Conservation (phyloP, 1,140 invertebrate genomes). For the Danaus plexippus region DNA sequence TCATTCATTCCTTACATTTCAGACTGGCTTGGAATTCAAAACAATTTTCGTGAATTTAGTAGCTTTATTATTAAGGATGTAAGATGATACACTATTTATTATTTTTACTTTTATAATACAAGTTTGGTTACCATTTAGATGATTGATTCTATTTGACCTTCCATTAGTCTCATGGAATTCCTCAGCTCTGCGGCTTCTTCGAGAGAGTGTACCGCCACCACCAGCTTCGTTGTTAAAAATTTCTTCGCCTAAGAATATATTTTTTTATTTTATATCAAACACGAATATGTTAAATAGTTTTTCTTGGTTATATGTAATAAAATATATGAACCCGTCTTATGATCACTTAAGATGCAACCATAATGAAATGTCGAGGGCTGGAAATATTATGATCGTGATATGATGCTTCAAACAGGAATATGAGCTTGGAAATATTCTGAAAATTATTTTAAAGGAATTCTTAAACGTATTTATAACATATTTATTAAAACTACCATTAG, state of each 20-base stretch:
- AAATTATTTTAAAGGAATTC: conserved; percentile 7
- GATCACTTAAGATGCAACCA: conserved; percentile 13
- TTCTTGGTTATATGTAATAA: neutral
- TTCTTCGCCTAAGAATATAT: conserved; percentile 46
- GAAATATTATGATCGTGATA: conserved; percentile 18
- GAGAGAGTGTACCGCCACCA: conserved; percentile 51
- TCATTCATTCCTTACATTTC: conserved; percentile 49
- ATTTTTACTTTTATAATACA: neutral
- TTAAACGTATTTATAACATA: too few relatives aligned
- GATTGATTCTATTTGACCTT: conserved; percentile 40
- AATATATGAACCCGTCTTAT: neutral
- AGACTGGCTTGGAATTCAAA: conserved; percentile 14
- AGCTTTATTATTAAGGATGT: too few relatives aligned
- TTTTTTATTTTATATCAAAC: neutral
- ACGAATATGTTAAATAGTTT: neutral
- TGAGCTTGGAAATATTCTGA: conserved; percentile 16
- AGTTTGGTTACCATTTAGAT: conserved; percentile 42
- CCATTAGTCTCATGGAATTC: conserved; percentile 50
- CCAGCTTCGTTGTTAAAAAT: conserved; percentile 38
- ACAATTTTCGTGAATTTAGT: neutral
- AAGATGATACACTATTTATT: too few relatives aligned
- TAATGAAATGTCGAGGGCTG: conserved; percentile 18
- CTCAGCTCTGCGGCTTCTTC: conserved; percentile 44
- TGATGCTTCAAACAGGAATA: conserved; percentile 16
- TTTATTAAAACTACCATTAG: too few relatives aligned